Base-by-base conservation (phyloP, 2,113 vertebrate species). In the Clarias macrocephalus region DNA sequence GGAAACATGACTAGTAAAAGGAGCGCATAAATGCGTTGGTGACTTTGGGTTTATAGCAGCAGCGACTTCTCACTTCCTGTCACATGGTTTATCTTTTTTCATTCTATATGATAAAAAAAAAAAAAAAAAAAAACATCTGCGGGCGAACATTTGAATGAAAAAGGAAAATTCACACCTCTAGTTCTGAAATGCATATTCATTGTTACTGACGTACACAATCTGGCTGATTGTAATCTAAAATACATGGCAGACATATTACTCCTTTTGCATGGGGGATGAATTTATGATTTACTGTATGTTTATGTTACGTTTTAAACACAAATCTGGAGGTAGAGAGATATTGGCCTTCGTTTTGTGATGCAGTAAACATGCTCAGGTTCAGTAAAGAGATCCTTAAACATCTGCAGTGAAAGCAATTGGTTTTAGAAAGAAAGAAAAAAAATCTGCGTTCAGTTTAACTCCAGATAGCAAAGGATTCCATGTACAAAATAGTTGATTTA, bases 1-100 rank as follows among this genome's bases (percentile, higher is more conserved):
- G 52, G 75, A 77, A 77, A 77, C 75, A 77, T 77, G 52, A 77
- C 75, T 56, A 56, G 75, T 54, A 77, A 77, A 77, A 77, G 25
- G 48, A 18, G 12, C 25, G n/a, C 52, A 18, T 77, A n/a, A 77
- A 56, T 77, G 75, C 52, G 75, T 77, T 56, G 75, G 75, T n/a
- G 48, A 77, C 12, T 54, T 76, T 56, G 13, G 12, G 13, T 77
- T 56, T 56, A 28, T 56, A 16, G 12, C 37, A 52, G 21, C 37
- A 48, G 37, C 42, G 25, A 3, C 37, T 75, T 9, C 52, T 54
- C 75, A 18, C 13, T 77, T 75, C 72, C 72, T 75, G 72, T 52
- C 19, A 75, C 42, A 25, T 75, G 19, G 19, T 11, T 73, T 42
- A 72, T 73, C 30, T 68, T 75, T 70, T 13, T 75, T 42, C 21